Evolutionary conservation across 2,797 vertebrate genomes (phyloP).

Genomic region (Staurois parvus): DNA sequence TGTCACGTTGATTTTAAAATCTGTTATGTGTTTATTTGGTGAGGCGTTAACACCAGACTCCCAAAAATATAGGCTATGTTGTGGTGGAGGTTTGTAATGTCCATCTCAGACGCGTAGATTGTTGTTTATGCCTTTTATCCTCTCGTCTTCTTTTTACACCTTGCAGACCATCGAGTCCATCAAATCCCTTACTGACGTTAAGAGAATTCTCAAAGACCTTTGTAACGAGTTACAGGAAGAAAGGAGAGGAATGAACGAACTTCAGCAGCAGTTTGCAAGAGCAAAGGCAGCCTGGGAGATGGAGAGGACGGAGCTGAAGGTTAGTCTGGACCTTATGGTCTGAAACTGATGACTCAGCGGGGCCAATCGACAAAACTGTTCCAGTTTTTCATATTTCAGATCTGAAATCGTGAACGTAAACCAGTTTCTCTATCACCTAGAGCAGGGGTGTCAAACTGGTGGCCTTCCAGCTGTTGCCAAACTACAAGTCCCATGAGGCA

Average conservation of each 20-base stretch:
- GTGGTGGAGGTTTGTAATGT: neutral
- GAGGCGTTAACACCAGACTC: neutral
- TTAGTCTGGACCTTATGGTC: conserved; percentile 67
- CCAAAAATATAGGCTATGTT: neutral
- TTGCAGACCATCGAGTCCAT: conserved; percentile 85
- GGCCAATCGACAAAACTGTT: neutral
- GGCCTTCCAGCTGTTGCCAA: too few relatives aligned
- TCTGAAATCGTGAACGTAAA: neutral
- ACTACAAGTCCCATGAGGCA: too few relatives aligned
- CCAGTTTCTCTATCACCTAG: neutral
- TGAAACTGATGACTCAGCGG: neutral
- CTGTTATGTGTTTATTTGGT: too few relatives aligned
- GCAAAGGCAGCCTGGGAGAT: conserved; percentile 97
- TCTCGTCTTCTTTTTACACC: neutral
- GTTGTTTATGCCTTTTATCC: neutral
- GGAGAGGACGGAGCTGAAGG: conserved; percentile 92
- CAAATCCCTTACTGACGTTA: conserved; percentile 91
- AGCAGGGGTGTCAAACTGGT: too few relatives aligned
- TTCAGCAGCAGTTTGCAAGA: conserved; percentile 97
- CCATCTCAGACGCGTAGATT: neutral
- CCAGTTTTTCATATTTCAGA: neutral
- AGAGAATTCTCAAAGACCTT: conserved; percentile 90
- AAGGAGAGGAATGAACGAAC: conserved; percentile 87
- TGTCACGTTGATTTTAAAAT: too few relatives aligned
- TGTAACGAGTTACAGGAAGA: conserved; percentile 91